phyloP scores from a whole-genome alignment of 1,140 invertebrate species.

The Pseudoatta argentina region DNA sequence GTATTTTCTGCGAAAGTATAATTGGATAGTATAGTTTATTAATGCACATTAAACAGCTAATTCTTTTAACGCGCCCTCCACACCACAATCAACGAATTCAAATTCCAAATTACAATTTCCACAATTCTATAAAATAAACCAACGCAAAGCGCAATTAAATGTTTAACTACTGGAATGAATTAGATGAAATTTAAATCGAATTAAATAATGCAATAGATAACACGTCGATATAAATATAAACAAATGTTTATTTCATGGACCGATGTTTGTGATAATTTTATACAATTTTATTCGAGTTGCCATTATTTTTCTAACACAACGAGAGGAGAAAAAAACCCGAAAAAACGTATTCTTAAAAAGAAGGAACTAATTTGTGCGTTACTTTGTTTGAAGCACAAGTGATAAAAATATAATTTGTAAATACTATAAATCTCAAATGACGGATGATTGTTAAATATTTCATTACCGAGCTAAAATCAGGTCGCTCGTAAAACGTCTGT shows the following conservation, averaged over 20 bases:
- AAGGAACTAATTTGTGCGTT: not conserved
- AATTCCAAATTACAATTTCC: conserved; percentile 26
- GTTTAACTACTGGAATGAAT: conserved; percentile 42
- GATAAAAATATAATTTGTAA: conserved; percentile 39
- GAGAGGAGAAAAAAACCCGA: too few relatives aligned
- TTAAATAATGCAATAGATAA: conserved; percentile 36
- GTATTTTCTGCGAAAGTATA: not conserved
- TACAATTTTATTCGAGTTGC: conserved; percentile 29
- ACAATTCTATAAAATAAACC: conserved; percentile 26
- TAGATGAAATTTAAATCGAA: conserved; percentile 28
- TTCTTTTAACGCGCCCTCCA: not conserved
- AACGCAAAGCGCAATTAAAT: conserved; percentile 4
- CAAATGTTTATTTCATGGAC: conserved; percentile 24
- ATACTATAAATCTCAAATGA: conserved; percentile 9
- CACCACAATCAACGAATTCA: not conserved
- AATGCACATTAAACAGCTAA: not conserved
- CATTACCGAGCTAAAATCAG: conserved; percentile 14
- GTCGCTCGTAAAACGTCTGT: conserved; percentile 8
- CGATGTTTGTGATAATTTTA: conserved; percentile 18
- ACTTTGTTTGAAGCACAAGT: conserved; percentile 7
- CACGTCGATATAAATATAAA: not conserved
- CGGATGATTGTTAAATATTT: conserved; percentile 38
- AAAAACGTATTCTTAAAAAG: not conserved
- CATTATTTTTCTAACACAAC: not conserved
- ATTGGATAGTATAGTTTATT: not conserved